Conservation (phyloP, 2,113 vertebrate genomes). For the Bettongia penicillata region DNA sequence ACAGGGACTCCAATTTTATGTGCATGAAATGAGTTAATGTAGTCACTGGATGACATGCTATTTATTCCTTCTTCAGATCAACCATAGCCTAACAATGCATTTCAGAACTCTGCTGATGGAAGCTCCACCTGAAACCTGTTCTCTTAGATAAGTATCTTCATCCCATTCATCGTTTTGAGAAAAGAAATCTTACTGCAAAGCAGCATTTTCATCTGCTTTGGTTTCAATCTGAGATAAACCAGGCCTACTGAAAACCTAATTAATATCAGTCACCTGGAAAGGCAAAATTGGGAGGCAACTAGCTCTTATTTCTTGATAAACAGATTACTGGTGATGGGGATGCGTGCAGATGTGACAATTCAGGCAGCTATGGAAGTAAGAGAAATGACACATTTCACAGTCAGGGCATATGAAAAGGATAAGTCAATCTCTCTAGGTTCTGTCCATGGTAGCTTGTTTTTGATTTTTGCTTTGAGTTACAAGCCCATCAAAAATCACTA, state of each 20-base stretch:
- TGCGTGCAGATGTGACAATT: constrained; percentile 72
- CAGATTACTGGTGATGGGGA: constrained; percentile 76
- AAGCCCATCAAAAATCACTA: constrained; percentile 56
- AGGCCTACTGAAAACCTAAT: constrained; percentile 83
- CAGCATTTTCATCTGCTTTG: constrained; percentile 82
- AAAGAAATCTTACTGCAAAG: constrained; percentile 73
- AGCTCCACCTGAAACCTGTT: constrained; percentile 84
- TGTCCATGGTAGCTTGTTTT: constrained; percentile 19
- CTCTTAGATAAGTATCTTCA: constrained; percentile 84
- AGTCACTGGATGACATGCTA: constrained; percentile 75
- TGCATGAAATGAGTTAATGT: constrained; percentile 81
- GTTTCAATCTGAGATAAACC: constrained; percentile 84
- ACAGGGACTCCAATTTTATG: constrained; percentile 36
- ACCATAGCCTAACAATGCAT: constrained; percentile 81
- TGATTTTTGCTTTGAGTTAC: constrained; percentile 37
- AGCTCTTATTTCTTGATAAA: constrained; percentile 82
- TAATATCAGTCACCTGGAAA: constrained; percentile 86
- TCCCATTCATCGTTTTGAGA: constrained; percentile 84
- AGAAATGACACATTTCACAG: constrained; percentile 54
- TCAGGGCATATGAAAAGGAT: constrained; percentile 40
- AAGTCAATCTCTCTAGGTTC: constrained; percentile 14
- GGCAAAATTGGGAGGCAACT: constrained; percentile 80
- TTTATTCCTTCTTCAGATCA: constrained; percentile 81
- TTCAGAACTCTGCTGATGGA: constrained; percentile 84
- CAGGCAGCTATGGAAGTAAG: constrained; percentile 65